Evolutionary conservation across 2,888 invertebrate genomes (phyloP).

Genomic region (Drosophila dives): DNA sequence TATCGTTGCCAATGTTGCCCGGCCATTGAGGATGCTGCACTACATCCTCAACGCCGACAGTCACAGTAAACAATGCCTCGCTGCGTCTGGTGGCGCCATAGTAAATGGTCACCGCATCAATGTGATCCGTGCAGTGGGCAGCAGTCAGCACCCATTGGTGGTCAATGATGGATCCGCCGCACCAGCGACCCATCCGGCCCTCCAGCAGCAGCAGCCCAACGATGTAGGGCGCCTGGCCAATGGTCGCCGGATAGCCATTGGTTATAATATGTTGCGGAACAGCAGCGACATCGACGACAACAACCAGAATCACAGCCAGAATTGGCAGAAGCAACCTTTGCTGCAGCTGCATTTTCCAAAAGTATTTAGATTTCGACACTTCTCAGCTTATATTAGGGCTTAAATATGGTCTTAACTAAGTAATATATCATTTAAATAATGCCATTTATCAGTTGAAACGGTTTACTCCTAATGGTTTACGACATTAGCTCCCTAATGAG

Average conservation of each 20-base stretch:
- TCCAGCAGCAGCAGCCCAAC: constrained; percentile 50
- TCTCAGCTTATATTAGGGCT: neutral
- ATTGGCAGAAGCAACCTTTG: constrained; percentile 35
- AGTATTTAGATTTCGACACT: neutral
- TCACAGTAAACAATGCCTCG: constrained; percentile 45
- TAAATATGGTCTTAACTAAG: neutral
- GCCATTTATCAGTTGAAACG: constrained; percentile 2
- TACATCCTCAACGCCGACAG: constrained; percentile 44
- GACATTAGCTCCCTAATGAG: constrained; percentile 20
- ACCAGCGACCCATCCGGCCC: constrained; percentile 44
- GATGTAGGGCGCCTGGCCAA: constrained; percentile 66
- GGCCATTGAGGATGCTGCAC: constrained; percentile 81
- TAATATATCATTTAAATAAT: neutral
- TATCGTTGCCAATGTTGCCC: constrained; percentile 54
- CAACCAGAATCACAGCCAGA: constrained; percentile 26
- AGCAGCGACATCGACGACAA: constrained; percentile 23
- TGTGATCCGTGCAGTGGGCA: constrained; percentile 62
- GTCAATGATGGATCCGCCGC: constrained; percentile 52
- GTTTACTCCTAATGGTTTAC: constrained; percentile 26
- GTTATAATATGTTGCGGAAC: constrained; percentile 61
- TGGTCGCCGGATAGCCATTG: constrained; percentile 56
- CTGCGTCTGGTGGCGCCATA: constrained; percentile 69
- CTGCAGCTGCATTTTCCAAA: constrained; percentile 14
- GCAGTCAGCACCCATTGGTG: constrained; percentile 48
- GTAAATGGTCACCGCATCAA: constrained; percentile 56